Base-by-base conservation (phyloP, 2,797 vertebrate species). In the Gallinago nigripennis region DNA sequence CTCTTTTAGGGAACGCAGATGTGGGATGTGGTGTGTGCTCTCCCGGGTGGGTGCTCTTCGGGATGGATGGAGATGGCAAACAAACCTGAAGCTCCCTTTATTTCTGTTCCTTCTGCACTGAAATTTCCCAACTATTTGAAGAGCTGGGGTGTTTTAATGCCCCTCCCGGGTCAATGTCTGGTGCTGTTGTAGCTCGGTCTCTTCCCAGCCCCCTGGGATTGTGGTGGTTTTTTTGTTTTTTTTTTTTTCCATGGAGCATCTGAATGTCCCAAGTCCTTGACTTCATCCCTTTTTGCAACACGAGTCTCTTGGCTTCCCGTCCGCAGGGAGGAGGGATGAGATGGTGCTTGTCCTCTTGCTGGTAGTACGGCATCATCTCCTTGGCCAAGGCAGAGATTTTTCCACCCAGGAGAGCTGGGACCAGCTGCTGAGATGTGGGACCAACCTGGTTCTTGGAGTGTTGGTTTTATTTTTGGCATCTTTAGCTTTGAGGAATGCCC, bases 281-380 rank as follows among this genome's bases (percentile, higher is more conserved):
- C 30, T 60, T n/a, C 31, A 50, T 18, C 73, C n/a, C 28, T 41
- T 82, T 66, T 66, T 27, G 28, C 51, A 51, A 1, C 11, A 1
- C 2, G 53, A 82, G 15, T 17, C 24, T 77, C 35, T 56, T 51
- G 58, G 57, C 46, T 39, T 56, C 43, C 35, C 13, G 15, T 30
- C 37, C 0, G 0, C 14, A 2, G n/a, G 50, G 41, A 27, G 70
- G 66, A 88, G 58, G 73, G 78, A 9, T 30, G 76, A 9, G 77
- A 3, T 19, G 0, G 1, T 30, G 23, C 27, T 1, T 3, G 0
- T 14, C 5, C 2, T 2, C 8, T 23, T 6, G 10, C 39, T 61
- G 77, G 14, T 3, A 2, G 4, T 2, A 8, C 51, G 31, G 78
- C 25, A 20, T 39, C 2, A 33, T 11, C 48, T 18, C 0, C 46